phyloP scores from a whole-genome alignment of 2,888 invertebrate species.

The Exephanes ischioxanthus region DNA sequence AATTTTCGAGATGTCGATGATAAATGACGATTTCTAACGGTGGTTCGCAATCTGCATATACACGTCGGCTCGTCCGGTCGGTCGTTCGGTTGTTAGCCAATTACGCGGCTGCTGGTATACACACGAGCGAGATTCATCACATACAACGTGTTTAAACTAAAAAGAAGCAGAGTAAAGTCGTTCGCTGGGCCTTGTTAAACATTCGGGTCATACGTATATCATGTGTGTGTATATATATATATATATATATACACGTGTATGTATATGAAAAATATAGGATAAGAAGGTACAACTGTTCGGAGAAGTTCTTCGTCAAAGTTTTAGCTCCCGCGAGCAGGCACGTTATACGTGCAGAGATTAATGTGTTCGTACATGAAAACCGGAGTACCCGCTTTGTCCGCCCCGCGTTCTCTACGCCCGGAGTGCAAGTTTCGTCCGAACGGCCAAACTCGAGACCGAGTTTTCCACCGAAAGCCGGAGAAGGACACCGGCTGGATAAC shows the following conservation, averaged over 20 bases:
- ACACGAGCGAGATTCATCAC: background rate
- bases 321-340: slow-evolving; percentile 34
- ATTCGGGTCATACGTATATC: slow-evolving; percentile 35
- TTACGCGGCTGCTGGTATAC: background rate
- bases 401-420: background rate
- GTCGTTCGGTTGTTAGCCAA: background rate
- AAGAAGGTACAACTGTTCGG: slow-evolving; percentile 29
- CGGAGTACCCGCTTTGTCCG: slow-evolving; percentile 2
- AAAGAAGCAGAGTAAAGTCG: background rate
- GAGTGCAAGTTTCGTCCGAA: slow-evolving; percentile 4
- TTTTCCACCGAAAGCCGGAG: background rate
- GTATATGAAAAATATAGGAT: slow-evolving; percentile 18
- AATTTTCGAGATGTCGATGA: background rate
- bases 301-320: slow-evolving; percentile 35
- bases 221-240: background rate
- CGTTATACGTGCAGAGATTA: slow-evolving; percentile 42
- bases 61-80: background rate
- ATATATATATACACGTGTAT: background rate
- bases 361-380: slow-evolving; percentile 2
- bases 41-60: background rate
- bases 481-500: background rate
- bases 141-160: background rate
- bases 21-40: slow-evolving; percentile 2
- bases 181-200: slow-evolving; percentile 22
- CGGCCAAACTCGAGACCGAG: background rate